These are phyloP conservation scores for Cinara cedri DNA, from an alignment of 2,888 invertebrate genomes.

Conservation along the genomic window DNA sequence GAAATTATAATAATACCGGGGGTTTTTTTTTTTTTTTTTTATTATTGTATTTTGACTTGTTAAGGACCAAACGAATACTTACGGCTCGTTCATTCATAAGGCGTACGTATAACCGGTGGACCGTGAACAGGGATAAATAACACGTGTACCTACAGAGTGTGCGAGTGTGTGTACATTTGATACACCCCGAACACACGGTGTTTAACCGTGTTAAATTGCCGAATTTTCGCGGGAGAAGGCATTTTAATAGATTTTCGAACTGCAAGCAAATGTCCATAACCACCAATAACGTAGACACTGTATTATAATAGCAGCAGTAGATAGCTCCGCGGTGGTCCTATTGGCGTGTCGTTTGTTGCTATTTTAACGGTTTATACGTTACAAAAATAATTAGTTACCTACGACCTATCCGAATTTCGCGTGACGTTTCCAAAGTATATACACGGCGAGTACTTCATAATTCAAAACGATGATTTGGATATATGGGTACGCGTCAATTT, in stretches of 20 bases:
- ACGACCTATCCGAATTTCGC: no score
- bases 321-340: no score
- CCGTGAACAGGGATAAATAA: slow-evolving; percentile 23
- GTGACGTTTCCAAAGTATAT: no score
- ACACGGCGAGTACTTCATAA: no score
- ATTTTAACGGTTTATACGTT: no score
- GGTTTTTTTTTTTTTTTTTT: slow-evolving; percentile 17
- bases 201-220: slow-evolving; percentile 26
- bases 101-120: neutral
- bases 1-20: slow-evolving; percentile 10
- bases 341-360: no score
- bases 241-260: neutral
- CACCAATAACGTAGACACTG: no score
- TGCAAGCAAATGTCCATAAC: no score
- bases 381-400: no score
- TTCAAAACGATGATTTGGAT: no score
- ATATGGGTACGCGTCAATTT: no score
- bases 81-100: neutral
- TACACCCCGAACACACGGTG: neutral
- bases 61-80: slow-evolving; percentile 16
- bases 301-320: no score
- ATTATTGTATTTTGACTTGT: slow-evolving; percentile 53
- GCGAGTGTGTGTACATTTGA: neutral
- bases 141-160: slow-evolving; percentile 5
- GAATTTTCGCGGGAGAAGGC: neutral